Base-by-base conservation (phyloP, 1,140 invertebrate genomes). In the Trichogramma pretiosum region DNA sequence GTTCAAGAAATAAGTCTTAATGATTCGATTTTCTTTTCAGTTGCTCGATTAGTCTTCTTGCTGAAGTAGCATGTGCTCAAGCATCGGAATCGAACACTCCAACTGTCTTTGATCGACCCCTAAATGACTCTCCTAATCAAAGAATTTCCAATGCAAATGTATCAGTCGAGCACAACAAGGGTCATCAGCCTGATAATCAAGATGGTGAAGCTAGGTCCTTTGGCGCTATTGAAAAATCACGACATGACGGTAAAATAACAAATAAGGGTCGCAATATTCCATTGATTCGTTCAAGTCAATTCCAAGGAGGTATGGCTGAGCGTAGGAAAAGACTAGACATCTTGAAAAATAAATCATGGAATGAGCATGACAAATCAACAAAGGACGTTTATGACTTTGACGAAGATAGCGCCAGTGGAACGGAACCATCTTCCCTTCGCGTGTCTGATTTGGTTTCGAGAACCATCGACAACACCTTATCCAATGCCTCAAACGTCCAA, bases 381-480 rank as follows among this genome's bases (percentile, higher is more conserved):
- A 72, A 72, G 22, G 68, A 72, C 9, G 46, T 71, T 1, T 72
- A 72, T 17, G 70, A 72, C 23, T 72, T 72, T 22, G 70, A 72
- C 1, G 70, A 72, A 7, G 68, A 70, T 13, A 71, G 63, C 40
- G 61, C 61, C 32, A 52, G 53, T 5, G 61, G 61, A 3, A 23
- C 59, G 0, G 50, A 50, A 3, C 50, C 67, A 11, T 53, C 59
- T 1, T 52, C 59, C 0, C 62, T 63, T 0, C 35, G 54, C 2
- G 44, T 64, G 14, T 53, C 49, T 0, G 53, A 53, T 0, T n/a
- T 62, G 1, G 54, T 62, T 42, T 58, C 60, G 1, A 62, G 57
- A 17, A 52, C 62, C 1, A 60, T 60, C 0, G 61, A 18, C 0
- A 56, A 65, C 0, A 54, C 55, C 1, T 32, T 66, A 5, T 58